These are phyloP conservation scores for Scaptomyza graminum DNA, from an alignment of 1,140 invertebrate genomes.

Conservation along the genomic window DNA sequence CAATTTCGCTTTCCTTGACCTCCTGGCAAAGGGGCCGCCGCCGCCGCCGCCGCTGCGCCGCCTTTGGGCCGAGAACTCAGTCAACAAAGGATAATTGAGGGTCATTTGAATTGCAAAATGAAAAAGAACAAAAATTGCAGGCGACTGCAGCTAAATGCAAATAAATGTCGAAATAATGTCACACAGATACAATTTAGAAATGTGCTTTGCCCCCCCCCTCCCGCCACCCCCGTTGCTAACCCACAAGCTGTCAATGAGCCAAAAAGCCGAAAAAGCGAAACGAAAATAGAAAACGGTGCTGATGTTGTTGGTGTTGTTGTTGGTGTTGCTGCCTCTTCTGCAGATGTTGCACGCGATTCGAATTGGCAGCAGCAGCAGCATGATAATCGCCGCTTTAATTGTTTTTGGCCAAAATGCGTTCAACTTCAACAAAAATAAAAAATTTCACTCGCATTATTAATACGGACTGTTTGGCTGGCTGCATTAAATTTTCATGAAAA, in stretches of 20 bases:
- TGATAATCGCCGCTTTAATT: slow-evolving; percentile 71
- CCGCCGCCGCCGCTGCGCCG: too few species aligned
- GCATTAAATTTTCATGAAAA: slow-evolving; percentile 54
- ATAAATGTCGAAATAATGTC: slow-evolving; percentile 80
- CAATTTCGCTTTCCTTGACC: slow-evolving; percentile 78
- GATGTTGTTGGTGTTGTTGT: too few species aligned
- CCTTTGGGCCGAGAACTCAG: slow-evolving; percentile 28
- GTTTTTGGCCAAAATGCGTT: slow-evolving; percentile 52
- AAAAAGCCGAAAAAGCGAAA: slow-evolving; percentile 67
- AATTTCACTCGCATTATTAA: slow-evolving; percentile 71
- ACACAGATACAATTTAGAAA: slow-evolving; percentile 31
- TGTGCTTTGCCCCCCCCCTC: neutral
- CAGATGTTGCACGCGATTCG: slow-evolving; percentile 60
- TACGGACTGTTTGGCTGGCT: slow-evolving; percentile 46
- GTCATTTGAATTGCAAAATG: slow-evolving; percentile 76
- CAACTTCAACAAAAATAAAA: slow-evolving; percentile 13
- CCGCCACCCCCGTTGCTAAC: too few species aligned
- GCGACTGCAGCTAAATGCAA: slow-evolving; percentile 43
- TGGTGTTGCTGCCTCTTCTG: too few species aligned
- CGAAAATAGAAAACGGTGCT: slow-evolving; percentile 72
- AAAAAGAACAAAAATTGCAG: slow-evolving; percentile 62
- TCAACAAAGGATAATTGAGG: slow-evolving; percentile 80
- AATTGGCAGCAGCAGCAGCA: slow-evolving; percentile 47
- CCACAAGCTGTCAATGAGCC: slow-evolving; percentile 46
- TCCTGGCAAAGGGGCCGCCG: slow-evolving; percentile 35